phyloP scores from a whole-genome alignment of 2,113 vertebrate species.

The Xyliphius kryptos region DNA sequence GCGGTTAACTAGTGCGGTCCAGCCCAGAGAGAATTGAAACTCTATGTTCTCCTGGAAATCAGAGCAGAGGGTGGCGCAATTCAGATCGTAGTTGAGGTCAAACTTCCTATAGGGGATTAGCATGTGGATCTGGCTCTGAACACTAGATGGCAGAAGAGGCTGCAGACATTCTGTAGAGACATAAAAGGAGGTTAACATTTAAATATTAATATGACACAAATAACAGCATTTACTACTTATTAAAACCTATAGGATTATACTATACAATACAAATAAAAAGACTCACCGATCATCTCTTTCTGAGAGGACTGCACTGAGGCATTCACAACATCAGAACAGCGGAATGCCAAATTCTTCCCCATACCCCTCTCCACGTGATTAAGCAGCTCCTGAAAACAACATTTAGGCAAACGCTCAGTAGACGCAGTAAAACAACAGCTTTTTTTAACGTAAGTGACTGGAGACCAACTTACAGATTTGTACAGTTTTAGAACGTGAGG shows the following conservation, averaged over 20 bases:
- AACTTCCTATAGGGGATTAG: constrained; percentile 84
- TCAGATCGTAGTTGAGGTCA: constrained; percentile 93
- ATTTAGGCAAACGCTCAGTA: too few species aligned
- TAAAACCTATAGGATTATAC: too few species aligned
- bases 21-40: constrained; percentile 90
- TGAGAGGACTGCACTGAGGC: constrained; percentile 81
- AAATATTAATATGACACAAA: too few species aligned
- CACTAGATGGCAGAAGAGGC: constrained; percentile 77
- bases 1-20: constrained; percentile 81
- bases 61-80: constrained; percentile 82
- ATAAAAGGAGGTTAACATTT: background rate
- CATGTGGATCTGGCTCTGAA: constrained; percentile 75
- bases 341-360: constrained; percentile 91
- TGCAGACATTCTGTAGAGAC: constrained; percentile 77
- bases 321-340: constrained; percentile 81
- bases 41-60: constrained; percentile 95
- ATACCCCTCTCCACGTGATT: constrained; percentile 89
- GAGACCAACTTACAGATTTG: constrained; percentile 74
- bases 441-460: too few species aligned
- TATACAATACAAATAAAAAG: background rate
- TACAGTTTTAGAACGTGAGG: constrained; percentile 82
- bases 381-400: constrained; percentile 76
- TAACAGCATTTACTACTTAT: too few species aligned
- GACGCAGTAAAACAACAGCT: too few species aligned
- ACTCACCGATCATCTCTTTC: constrained; percentile 84